Conservation (phyloP, 2,888 invertebrate species). For the Zygogramma bicolorata region DNA sequence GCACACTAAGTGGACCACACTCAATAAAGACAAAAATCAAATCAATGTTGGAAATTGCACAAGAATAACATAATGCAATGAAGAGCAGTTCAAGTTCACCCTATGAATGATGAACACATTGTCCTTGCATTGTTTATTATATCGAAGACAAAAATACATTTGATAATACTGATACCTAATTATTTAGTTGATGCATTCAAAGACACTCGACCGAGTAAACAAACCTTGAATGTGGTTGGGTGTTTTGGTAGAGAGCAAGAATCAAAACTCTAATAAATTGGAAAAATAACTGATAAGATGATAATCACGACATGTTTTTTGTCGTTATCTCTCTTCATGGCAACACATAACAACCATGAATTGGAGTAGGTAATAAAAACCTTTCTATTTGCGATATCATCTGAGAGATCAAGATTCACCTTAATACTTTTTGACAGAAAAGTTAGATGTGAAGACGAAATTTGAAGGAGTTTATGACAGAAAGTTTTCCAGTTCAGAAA, state of each 20-base stretch:
- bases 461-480: too few species aligned
- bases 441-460: too few species aligned
- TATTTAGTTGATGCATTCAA: neutral
- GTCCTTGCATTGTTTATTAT: neutral
- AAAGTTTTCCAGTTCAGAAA: too few species aligned
- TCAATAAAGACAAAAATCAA: neutral
- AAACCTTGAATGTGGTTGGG: neutral
- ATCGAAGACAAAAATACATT: neutral
- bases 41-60: neutral
- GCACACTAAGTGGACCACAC: neutral
- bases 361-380: neutral
- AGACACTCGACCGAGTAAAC: neutral
- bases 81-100: neutral
- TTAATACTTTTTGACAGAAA: too few species aligned
- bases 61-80: neutral
- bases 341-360: neutral
- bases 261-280: neutral
- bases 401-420: too few species aligned
- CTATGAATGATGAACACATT: neutral
- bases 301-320: neutral
- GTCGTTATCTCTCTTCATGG: neutral
- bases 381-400: neutral
- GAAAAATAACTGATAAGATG: neutral
- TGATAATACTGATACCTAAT: neutral
- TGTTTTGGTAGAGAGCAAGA: too few species aligned